Base-by-base conservation (phyloP, 37 sponge, comb jelly and placozoan species). In the Eunapius fragilis region DNA sequence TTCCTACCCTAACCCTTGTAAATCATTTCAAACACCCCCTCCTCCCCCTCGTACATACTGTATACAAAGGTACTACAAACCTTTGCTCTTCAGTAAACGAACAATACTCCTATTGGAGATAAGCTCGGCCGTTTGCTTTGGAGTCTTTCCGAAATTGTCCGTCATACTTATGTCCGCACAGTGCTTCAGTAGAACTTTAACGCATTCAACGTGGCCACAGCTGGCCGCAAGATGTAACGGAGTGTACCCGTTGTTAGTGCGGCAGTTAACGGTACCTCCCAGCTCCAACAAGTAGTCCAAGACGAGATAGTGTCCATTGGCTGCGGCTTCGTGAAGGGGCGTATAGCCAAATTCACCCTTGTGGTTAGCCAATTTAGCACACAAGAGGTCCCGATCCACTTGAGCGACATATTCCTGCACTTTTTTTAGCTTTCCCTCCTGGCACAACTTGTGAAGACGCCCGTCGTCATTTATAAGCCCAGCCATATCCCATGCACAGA, bases 321-420 rank as follows among this genome's bases (percentile, higher is more conserved):
- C 80, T 28, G 34, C 75, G 19, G 95, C 92, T 76, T 94, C 95
- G 74, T 94, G 95, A 23, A 94, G 89, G 19, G 95, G 95, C 24
- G 95, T 91, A 84, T 94, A 94, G 23, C 95, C 95, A 67, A 83
- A 94, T n/a, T 85, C 89, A 13, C 95, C 95, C 23, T 78, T 79
- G 2, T 79, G 68, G 36, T 74, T 68, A 0, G 78, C 70, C 35
- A 93, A 75, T 50, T 36, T 41, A 0, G 76, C 89, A 13, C 28
- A 38, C 22, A 87, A 45, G 25, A 25, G 69, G 3, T n/a, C 7
- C 26, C n/a, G 41, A 50, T 72, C 76, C 28, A 87, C 3, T 24
- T 25, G 3, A 0, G 68, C 68, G 34, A 87, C 82, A 30, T 45
- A 86, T 4, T 38, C 76, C 19, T 80, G 74, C 5, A 95, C 81